Conservation (phyloP, 2,113 vertebrate genomes). For the Scopus umbretta region DNA sequence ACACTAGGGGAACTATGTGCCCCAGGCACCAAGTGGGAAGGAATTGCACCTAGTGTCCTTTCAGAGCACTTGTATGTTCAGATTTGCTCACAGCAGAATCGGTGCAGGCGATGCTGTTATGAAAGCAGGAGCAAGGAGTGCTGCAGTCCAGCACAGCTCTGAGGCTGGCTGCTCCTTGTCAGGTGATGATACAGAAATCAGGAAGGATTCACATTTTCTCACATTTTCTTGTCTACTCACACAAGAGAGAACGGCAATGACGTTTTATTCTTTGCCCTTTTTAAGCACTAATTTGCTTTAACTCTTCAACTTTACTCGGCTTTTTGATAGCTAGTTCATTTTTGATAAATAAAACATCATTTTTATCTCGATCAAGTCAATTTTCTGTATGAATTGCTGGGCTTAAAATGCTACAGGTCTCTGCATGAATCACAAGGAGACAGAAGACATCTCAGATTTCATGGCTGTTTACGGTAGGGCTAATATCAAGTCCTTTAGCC, state of each 20-base stretch:
- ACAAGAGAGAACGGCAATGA: not conserved
- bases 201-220: not conserved
- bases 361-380: not conserved
- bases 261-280: not conserved
- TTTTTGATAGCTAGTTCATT: not conserved
- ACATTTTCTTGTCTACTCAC: not conserved
- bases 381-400: not conserved
- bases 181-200: not conserved
- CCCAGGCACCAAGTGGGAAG: not conserved
- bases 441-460: conserved; percentile 28
- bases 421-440: not conserved
- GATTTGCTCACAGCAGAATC: not conserved
- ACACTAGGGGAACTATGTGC: not conserved
- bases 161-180: not conserved
- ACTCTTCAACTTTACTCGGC: not conserved
- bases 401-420: not conserved
- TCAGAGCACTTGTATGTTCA: not conserved
- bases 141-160: not conserved
- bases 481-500: conserved; percentile 21
- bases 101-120: not conserved
- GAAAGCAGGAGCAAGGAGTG: not conserved
- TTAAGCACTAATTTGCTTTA: not conserved
- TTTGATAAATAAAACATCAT: not conserved
- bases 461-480: not conserved
- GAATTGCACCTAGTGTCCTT: not conserved